Base-by-base conservation (phyloP, 2,888 invertebrate species). In the Lottia scabra region DNA sequence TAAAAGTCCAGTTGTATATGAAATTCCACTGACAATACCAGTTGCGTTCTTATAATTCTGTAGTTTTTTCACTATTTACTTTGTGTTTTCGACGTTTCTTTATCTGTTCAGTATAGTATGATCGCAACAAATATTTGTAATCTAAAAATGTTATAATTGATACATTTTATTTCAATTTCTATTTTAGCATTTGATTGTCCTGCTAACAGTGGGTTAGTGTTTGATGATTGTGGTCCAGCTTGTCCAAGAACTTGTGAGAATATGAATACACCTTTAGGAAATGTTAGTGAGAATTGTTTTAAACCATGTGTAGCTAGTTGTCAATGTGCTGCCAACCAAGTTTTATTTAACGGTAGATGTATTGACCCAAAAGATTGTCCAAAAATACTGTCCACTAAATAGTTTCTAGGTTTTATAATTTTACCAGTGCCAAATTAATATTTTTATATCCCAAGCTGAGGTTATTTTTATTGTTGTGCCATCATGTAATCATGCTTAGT, bases 221-320 rank as follows among this genome's bases (percentile, higher is more conserved):
- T 88, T 81, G 88, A 89, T 75, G 89, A 89, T 70, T 89, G 89
- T 80, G 88, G 88, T 8, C 87, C 89, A 23, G 83, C 86, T 3
- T 89, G 89, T 76, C 82, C 85, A 1, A 75, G 87, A 46, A 88
- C 88, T 0, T 89, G 89, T 79, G 85, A 85, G 56, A 88, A 86
- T 67, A 78, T 76, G 65, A 73, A 83, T 56, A 78, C 82, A 15
- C 82, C 83, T 0, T 73, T 83, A 13, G 82, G 83, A 13, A 79
- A 84, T 63, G 69, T 87, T 62, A 81, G 82, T 38, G 81, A 82
- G 48, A 81, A 83, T 63, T 88, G 88, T 76, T 86, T 85, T 78
- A 88, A 87, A 77, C 89, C 89, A 0, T 89, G 89, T 76, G 83
- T 87, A 1, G 84, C 88, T 13, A 83, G 88, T 64, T 89, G 89